phyloP scores from a whole-genome alignment of 1,140 invertebrate genomes.

The Rhopalosiphum padi region DNA sequence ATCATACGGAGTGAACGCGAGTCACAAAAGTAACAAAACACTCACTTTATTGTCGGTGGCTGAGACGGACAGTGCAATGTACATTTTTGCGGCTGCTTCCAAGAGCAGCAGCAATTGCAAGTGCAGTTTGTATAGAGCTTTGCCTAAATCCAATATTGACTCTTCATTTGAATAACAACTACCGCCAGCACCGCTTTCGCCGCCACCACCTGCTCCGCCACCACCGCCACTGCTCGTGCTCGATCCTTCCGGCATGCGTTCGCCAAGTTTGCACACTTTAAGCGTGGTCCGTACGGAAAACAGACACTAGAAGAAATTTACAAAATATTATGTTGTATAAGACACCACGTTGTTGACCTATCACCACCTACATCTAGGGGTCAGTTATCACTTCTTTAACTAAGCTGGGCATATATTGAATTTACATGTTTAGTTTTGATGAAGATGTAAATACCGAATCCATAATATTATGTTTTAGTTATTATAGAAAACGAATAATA shows the following conservation, averaged over 20 bases:
- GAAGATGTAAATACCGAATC: too few relatives aligned
- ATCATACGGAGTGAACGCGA: too few relatives aligned
- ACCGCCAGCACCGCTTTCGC: not conserved
- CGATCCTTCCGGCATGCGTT: slow-evolving; percentile 40
- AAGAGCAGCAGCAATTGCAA: slow-evolving; percentile 91
- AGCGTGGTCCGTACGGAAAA: slow-evolving; percentile 42
- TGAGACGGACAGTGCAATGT: slow-evolving; percentile 70
- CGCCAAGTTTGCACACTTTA: slow-evolving; percentile 37
- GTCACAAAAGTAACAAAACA: not conserved
- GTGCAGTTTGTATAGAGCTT: slow-evolving; percentile 88
- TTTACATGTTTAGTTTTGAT: too few relatives aligned
- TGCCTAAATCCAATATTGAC: slow-evolving; percentile 77
- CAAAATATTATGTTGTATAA: too few relatives aligned
- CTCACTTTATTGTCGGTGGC: slow-evolving; percentile 66
- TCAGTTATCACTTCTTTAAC: too few relatives aligned
- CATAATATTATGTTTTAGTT: too few relatives aligned
- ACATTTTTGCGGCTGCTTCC: slow-evolving; percentile 91
- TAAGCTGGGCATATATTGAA: too few relatives aligned
- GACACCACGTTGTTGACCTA: too few relatives aligned
- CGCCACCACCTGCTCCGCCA: not conserved
- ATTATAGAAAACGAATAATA: too few relatives aligned
- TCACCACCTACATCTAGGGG: too few relatives aligned
- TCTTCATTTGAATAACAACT: slow-evolving; percentile 66
- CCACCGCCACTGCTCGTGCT: slow-evolving; percentile 14
- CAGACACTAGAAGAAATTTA: not conserved